Evolutionary conservation across 2,113 vertebrate genomes (phyloP).

Genomic region (rat (Rattus norvegicus)): DNA sequence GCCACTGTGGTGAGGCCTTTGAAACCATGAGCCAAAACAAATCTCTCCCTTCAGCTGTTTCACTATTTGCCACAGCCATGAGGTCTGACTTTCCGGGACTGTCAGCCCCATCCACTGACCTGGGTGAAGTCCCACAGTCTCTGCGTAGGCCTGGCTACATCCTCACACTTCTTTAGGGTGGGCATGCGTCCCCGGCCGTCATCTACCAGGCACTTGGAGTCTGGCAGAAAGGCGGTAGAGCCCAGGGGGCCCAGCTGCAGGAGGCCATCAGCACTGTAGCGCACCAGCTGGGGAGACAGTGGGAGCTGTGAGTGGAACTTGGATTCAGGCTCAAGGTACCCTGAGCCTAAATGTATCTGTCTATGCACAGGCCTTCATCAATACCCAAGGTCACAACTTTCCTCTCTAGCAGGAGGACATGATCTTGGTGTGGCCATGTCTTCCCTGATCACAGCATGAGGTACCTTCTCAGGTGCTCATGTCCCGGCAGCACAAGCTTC

Average conservation of each 20-base stretch:
- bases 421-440: background rate
- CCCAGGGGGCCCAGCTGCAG: conserved; percentile 97
- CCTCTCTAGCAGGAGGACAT: background rate
- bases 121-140: conserved; percentile 99
- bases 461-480: background rate
- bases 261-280: conserved; percentile 95
- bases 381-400: background rate
- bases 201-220: conserved; percentile 97
- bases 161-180: conserved; percentile 94
- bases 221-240: conserved; percentile 96
- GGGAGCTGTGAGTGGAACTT: accelerated
- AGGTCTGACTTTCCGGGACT: background rate
- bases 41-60: background rate
- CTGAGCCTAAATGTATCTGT: background rate
- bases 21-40: background rate
- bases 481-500: background rate
- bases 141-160: conserved; percentile 90
- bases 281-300: conserved; percentile 79
- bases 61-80: background rate
- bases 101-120: conserved; percentile 81
- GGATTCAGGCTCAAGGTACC: background rate
- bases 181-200: conserved; percentile 93
- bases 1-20: background rate
- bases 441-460: background rate
- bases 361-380: background rate